Evolutionary conservation across 2,888 invertebrate genomes (phyloP).

Genomic region (Zele albiditarsus): DNA sequence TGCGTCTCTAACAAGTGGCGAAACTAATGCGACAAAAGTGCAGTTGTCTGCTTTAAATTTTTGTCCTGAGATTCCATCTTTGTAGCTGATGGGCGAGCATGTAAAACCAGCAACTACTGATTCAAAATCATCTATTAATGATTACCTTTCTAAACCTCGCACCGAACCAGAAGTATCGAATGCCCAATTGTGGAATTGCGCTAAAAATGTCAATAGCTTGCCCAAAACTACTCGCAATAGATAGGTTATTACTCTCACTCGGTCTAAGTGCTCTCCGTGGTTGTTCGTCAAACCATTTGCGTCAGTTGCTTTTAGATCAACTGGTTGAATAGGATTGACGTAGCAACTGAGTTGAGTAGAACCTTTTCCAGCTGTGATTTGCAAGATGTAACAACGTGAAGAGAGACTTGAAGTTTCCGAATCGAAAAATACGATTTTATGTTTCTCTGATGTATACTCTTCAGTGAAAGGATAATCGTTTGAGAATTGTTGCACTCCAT

Average conservation of each 20-base stretch:
- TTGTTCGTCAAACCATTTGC: conserved; percentile 44
- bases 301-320: conserved; percentile 40
- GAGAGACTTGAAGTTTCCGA: conserved; percentile 52
- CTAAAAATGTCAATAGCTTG: conserved; percentile 34
- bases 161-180: conserved; percentile 44
- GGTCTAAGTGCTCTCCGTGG: conserved; percentile 39
- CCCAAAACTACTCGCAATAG: conserved; percentile 28
- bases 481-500: conserved; percentile 17
- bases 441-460: conserved; percentile 36
- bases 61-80: background rate
- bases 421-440: conserved; percentile 51
- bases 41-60: conserved; percentile 4
- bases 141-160: conserved; percentile 32
- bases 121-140: conserved; percentile 37
- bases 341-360: conserved; percentile 46
- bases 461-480: background rate
- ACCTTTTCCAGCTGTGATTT: conserved; percentile 50
- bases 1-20: background rate
- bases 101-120: conserved; percentile 17
- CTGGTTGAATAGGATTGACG: conserved; percentile 44
- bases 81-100: conserved; percentile 11
- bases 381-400: conserved; percentile 47
- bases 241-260: conserved; percentile 37
- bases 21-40: background rate
- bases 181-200: conserved; percentile 36